Percentiles rank a stretch among this genome's conserved stretches.
phyloP scores from a whole-genome alignment of 92 coral and sea anemone species.

The Parazoanthus atlanticus region DNA sequence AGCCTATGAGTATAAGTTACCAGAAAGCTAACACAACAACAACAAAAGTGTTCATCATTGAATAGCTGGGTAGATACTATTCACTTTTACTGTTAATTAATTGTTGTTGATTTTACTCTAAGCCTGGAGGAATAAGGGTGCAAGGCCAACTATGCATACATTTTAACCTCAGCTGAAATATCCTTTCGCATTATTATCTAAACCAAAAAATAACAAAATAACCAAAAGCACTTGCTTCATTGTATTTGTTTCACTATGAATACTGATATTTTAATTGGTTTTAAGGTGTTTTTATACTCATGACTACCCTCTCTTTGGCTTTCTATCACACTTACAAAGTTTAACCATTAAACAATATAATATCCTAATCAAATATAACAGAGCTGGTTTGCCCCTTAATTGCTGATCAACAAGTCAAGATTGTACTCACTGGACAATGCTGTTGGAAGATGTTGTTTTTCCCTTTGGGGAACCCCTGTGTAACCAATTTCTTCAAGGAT shows the following conservation, averaged over 20 bases:
- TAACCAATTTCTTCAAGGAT: too few relatives aligned
- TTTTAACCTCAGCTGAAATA: constrained; percentile 5
- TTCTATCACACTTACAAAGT: too few relatives aligned
- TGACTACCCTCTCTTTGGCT: background rate
- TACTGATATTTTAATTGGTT: background rate
- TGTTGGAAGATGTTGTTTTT: too few relatives aligned
- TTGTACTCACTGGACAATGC: background rate
- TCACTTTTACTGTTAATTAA: too few relatives aligned
- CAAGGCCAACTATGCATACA: too few relatives aligned
- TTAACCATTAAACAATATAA: background rate
- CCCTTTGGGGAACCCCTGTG: too few relatives aligned
- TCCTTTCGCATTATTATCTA: constrained; percentile 1
- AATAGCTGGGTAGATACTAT: too few relatives aligned
- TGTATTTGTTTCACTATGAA: constrained; percentile 1
- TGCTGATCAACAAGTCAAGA: constrained; percentile 8
- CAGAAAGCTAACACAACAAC: too few relatives aligned
- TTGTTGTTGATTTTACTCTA: too few relatives aligned
- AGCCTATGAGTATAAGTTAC: background rate
- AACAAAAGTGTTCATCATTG: too few relatives aligned
- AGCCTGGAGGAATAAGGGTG: too few relatives aligned
- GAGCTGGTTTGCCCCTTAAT: constrained; percentile 12
- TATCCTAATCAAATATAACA: background rate
- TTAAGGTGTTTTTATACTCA: background rate
- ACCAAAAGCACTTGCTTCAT: constrained; percentile 11
- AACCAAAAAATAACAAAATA: background rate